A percentile compares a stretch with the other conserved stretches of the same genome.
Evolutionary conservation across 2,888 invertebrate genomes (phyloP).

Genomic region (Boloria selene): DNA sequence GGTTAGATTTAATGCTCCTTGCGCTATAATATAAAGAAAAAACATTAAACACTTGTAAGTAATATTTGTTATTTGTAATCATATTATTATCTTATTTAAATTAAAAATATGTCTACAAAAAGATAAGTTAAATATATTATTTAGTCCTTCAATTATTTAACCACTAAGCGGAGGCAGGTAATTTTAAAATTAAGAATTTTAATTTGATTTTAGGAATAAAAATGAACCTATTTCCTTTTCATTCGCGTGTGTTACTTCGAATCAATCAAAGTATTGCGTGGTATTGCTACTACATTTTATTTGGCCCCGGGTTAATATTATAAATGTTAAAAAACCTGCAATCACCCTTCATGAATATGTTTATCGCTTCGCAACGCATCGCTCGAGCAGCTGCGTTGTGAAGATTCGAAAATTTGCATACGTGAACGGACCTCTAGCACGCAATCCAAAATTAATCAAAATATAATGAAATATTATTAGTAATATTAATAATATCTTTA

Average conservation of each 20-base stretch:
- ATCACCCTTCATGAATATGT: conserved; percentile 54
- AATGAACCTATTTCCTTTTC: conserved; percentile 11
- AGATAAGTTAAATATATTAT: neutral
- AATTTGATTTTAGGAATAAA: conserved; percentile 1
- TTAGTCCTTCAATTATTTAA: neutral
- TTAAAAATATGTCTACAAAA: neutral
- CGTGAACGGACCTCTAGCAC: conserved; percentile 52
- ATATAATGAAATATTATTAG: conserved; percentile 18
- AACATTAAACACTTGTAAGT: neutral
- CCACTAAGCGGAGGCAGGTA: conserved; percentile 2
- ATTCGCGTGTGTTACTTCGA: conserved; percentile 9
- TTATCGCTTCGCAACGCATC: conserved; percentile 51
- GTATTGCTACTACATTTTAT: conserved; percentile 42
- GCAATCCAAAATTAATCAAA: conserved; percentile 44
- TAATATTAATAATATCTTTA: too few relatives aligned
- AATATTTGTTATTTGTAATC: too few relatives aligned
- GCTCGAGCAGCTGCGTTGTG: conserved; percentile 61
- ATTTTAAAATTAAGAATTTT: conserved; percentile 2
- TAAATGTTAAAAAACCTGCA: conserved; percentile 37
- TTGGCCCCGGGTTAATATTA: conserved; percentile 39
- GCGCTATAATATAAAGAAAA: conserved; percentile 13
- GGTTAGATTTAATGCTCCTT: conserved; percentile 37
- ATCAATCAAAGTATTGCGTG: conserved; percentile 24
- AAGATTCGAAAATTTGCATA: conserved; percentile 67
- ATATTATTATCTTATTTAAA: too few relatives aligned